Evolutionary conservation across 2,888 invertebrate genomes (phyloP), one percentile per base, ranked within the genome.

Genomic region (Amblyjoppa fuscipennis): DNA sequence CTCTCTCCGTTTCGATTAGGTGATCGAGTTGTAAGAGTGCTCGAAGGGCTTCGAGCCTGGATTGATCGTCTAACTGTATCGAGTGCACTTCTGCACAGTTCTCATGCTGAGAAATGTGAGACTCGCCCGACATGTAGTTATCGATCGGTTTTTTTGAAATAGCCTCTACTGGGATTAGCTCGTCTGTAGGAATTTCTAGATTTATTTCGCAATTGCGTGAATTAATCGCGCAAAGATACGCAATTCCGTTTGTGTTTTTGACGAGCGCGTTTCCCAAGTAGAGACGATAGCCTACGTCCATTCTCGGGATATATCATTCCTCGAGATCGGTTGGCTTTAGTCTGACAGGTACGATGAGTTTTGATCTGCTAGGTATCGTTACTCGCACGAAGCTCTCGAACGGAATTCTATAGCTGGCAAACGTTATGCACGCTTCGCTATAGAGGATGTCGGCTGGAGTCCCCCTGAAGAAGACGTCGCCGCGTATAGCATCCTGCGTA

Each of bases 201-300:
- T 59, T 0, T 0, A 74, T 74, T 0, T 69, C 28, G 4, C n/a
- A 38, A 2, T 53, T 25, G 7, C 38, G 68, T 3, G 69, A 41
- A 25, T 81, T 81, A 16, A 75, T 75, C 38, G 66, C 73, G 4
- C 28, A 4, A 2, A 80, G 11, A 28, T 74, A 69, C 7, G 74
- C 81, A 11, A 64, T 25, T 0, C 53, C 69, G n/a, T 76, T 51
- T 1, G 70, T 45, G 16, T 73, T 82, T 11, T 69, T 66, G 0
- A 71, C 73, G 3, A 82, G 16, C 3, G 82, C 68, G 25, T 82
- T 16, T 1, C 82, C 82, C 25, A 82, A 68, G 2, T 59, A 82
- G 5, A 77, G 20, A 0, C 69, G 61, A 20, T 77, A 45, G 1
- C 66, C 77, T n/a, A 56, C 56, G 7, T 77, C 7, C 1, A 75